Evolutionary conservation across 1,140 invertebrate genomes (phyloP).

Genomic region (Penaeus japonicus): DNA sequence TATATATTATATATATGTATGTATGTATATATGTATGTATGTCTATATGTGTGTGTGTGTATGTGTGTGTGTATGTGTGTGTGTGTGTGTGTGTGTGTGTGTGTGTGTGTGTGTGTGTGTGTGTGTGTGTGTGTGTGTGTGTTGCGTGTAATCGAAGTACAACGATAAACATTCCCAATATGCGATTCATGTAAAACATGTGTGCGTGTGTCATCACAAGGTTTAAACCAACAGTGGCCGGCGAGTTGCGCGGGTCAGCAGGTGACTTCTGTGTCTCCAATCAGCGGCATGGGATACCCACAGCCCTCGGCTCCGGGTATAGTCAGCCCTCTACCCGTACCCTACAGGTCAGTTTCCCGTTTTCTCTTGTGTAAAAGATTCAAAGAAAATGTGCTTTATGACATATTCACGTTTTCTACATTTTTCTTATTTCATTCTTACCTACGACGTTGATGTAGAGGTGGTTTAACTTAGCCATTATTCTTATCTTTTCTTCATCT

Average conservation of each 20-base stretch:
- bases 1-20: too few species aligned
- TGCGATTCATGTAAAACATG: background rate
- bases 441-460: too few species aligned
- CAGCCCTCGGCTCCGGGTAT: conserved; percentile 45
- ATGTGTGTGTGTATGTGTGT: background rate
- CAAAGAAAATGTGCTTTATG: too few species aligned
- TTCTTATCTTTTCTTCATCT: background rate
- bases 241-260: conserved; percentile 24
- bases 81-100: background rate
- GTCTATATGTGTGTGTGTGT: too few species aligned
- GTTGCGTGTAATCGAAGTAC: too few species aligned
- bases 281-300: conserved; percentile 41
- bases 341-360: conserved; percentile 43
- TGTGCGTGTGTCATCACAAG: background rate
- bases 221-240: conserved; percentile 8
- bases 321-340: conserved; percentile 51
- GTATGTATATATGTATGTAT: too few species aligned
- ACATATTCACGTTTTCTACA: background rate
- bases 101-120: too few species aligned
- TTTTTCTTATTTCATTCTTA: too few species aligned
- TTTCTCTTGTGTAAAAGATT: too few species aligned
- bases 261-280: background rate
- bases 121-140: too few species aligned
- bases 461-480: background rate
- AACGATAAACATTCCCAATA: too few species aligned